Conservation (phyloP, 2,888 invertebrate genomes). For the Brenthis ino region DNA sequence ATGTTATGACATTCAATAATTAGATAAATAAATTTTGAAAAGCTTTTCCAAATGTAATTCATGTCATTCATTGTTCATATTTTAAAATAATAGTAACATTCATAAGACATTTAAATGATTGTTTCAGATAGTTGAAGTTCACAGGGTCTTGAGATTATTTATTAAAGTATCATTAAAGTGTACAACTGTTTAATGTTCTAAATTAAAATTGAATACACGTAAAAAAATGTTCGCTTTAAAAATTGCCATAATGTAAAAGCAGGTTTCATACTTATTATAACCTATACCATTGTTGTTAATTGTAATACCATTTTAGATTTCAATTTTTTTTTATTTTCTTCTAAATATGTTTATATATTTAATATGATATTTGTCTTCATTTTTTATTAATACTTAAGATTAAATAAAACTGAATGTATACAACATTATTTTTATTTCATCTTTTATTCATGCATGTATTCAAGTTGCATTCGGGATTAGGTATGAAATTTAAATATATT, state of each 20-base stretch:
- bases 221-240: not conserved
- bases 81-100: conserved; percentile 5
- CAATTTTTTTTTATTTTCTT: conserved; percentile 8
- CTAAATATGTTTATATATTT: conserved; percentile 7
- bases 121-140: not conserved
- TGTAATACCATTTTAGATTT: conserved; percentile 3
- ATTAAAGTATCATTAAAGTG: not conserved
- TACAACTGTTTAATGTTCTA: not conserved
- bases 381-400: conserved; percentile 28
- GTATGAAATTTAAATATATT: too few relatives aligned
- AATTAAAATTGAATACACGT: not conserved
- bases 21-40: conserved; percentile 16
- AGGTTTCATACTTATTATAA: not conserved
- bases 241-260: conserved; percentile 4
- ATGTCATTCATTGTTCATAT: conserved; percentile 8
- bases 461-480: not conserved
- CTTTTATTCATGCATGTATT: conserved; percentile 14
- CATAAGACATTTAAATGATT: conserved; percentile 3
- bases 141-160: conserved; percentile 10
- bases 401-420: conserved; percentile 25
- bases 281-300: conserved; percentile 2
- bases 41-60: conserved; percentile 13
- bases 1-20: conserved; percentile 20
- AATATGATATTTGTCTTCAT: conserved; percentile 17
- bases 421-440: conserved; percentile 19